phyloP scores from a whole-genome alignment of 1,140 invertebrate species.

The Zaprionus lachaisei region DNA sequence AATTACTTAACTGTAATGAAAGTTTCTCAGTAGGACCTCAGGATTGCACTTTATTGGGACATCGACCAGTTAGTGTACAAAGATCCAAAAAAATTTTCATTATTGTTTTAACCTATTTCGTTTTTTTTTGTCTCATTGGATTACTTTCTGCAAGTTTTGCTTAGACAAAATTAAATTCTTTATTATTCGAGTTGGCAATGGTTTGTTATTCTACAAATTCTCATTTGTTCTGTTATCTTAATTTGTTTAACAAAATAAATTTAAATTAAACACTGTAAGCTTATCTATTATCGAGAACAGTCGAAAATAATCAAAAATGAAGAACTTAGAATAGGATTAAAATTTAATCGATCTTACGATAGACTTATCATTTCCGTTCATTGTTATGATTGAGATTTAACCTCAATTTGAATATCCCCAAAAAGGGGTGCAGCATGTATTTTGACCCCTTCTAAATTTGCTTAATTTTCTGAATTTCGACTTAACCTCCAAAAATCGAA shows the following conservation, averaged over 20 bases:
- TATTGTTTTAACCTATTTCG: constrained; percentile 10
- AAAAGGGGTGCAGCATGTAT: too few species aligned
- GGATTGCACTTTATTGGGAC: not conserved
- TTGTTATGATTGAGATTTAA: too few species aligned
- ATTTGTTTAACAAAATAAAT: not conserved
- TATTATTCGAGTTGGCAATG: not conserved
- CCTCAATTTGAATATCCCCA: too few species aligned
- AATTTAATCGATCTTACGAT: too few species aligned
- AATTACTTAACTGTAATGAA: not conserved
- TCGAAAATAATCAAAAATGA: too few species aligned
- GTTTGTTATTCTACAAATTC: not conserved
- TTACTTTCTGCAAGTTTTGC: not conserved
- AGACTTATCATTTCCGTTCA: too few species aligned
- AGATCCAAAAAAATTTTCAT: not conserved
- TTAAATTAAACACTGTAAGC: not conserved
- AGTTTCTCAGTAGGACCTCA: not conserved
- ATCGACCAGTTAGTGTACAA: not conserved
- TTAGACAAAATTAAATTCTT: not conserved
- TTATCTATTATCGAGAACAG: too few species aligned
- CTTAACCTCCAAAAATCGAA: too few species aligned
- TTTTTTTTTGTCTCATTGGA: constrained; percentile 21
- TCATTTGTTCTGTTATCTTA: not conserved
- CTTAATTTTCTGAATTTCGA: too few species aligned
- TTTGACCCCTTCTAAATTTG: too few species aligned
- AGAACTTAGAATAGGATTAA: too few species aligned